Base-by-base conservation (phyloP, 2,113 vertebrate species). In the Melanotaenia duboulayi region DNA sequence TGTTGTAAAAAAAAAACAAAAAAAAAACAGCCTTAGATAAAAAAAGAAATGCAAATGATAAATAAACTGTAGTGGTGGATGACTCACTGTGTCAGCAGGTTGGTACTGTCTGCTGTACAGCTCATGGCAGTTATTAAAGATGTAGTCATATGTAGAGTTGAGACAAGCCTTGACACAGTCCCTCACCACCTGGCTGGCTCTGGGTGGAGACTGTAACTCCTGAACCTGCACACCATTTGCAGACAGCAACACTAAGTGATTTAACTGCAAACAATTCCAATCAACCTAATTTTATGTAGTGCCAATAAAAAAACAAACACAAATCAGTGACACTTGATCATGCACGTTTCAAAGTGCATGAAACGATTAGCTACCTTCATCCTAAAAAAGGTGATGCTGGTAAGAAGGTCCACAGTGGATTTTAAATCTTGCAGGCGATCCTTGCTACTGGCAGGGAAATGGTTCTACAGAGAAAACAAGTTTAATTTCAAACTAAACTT, bases 331-430 rank as follows among this genome's bases (percentile, higher is more conserved):
- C 32, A 9, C 32, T 35, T 35, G 1, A 35, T 6, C 32, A 35
- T 35, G 32, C 7, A 35, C 2, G 6, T 28, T 28, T 28, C 6
- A 28, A 1, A 40, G 8, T 1, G 3, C 14, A 44, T 1, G 0
- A 25, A 59, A 42, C 0, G 1, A 8, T 70, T 25, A 0, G 8
- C 11, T 93, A 99, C 98, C 96, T 99, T 99, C 98, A 99, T 99
- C 83, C 98, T 95, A 92, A 99, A 99, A 92, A 99, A 99, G 0
- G 98, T 99, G 91, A 99, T 99, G 93, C 98, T 99, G 81, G 98
- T 99, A 74, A 99, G 94, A 71, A 99, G 95, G 88, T 99, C 98
- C 79, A 99, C 97, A 0, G 98, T 99, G 54, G 98, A 99, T 83
- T 99, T 99, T 60, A 99, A 89, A 85, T 99, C 98, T 80, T 98